Percentiles rank a stretch among this genome's conserved stretches.
phyloP scores from a whole-genome alignment of 1,140 invertebrate genomes.

The Cephus cinctus region DNA sequence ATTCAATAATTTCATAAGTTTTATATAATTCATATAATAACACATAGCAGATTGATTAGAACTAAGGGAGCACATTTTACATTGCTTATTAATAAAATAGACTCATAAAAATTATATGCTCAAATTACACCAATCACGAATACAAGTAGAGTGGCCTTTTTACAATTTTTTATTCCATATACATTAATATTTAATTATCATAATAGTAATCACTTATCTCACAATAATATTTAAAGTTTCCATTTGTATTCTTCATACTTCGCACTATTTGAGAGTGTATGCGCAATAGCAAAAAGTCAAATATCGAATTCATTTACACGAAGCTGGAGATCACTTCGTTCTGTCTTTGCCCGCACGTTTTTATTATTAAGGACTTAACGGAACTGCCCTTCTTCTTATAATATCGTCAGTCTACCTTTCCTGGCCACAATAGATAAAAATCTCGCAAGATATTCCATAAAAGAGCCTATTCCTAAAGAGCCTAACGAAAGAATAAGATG shows the following conservation, averaged over 20 bases:
- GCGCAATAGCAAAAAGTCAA: conserved; percentile 1
- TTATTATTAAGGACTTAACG: too few species aligned
- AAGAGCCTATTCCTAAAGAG: background rate
- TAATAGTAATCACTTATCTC: conserved; percentile 27
- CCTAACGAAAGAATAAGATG: background rate
- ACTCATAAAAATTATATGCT: too few species aligned
- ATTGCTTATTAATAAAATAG: too few species aligned
- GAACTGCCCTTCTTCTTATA: background rate
- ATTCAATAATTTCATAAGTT: too few species aligned
- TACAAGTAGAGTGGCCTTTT: too few species aligned
- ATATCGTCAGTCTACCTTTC: background rate
- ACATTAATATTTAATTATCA: conserved; percentile 20
- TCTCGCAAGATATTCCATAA: background rate
- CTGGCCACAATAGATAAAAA: background rate
- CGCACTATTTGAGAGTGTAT: conserved; percentile 18
- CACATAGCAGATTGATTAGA: too few species aligned
- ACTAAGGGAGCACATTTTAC: too few species aligned
- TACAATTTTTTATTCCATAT: conserved; percentile 15
- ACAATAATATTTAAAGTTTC: conserved; percentile 21
- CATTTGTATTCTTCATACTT: conserved; percentile 18
- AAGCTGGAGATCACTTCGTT: conserved; percentile 24
- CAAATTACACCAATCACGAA: too few species aligned
- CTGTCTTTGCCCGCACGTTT: background rate
- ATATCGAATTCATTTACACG: conserved; percentile 1
- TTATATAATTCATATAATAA: too few species aligned